phyloP scores from a whole-genome alignment of 53 echinoderm and acorn worm species.

The Astropecten irregularis region DNA sequence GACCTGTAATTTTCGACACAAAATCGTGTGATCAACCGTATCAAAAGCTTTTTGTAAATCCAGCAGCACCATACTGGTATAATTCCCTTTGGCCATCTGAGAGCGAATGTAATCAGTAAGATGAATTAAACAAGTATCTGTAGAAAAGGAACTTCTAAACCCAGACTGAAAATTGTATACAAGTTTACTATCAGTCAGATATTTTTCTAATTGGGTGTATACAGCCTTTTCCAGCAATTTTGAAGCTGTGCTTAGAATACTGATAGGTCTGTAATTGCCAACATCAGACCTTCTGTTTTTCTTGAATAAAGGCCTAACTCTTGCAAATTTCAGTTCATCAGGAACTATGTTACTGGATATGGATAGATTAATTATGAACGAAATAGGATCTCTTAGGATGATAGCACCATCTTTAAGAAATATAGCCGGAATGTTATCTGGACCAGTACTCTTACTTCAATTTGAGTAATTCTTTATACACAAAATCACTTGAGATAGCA shows the following conservation, averaged over 20 bases:
- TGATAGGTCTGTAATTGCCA: conserved; percentile 62
- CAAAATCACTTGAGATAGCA: conserved; percentile 9
- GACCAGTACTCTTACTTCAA: conserved; percentile 42
- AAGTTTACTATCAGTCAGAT: conserved; percentile 33
- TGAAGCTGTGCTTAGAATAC: conserved; percentile 37
- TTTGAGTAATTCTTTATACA: conserved; percentile 25
- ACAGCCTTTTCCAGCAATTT: conserved; percentile 53
- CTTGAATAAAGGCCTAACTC: conserved; percentile 50
- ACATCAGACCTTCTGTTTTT: conserved; percentile 50
- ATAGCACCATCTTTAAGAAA: conserved; percentile 53
- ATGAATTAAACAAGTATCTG: conserved; percentile 54
- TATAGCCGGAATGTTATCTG: conserved; percentile 44
- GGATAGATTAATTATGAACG: conserved; percentile 50
- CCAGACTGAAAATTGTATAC: conserved; percentile 51
- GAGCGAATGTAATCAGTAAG: conserved; percentile 49
- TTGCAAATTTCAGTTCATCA: conserved; percentile 44
- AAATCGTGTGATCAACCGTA: conserved; percentile 52
- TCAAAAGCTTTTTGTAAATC: conserved; percentile 68
- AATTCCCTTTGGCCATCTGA: conserved; percentile 44
- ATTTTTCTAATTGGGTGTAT: conserved; percentile 35
- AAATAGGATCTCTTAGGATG: conserved; percentile 20
- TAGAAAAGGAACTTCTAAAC: conserved; percentile 49
- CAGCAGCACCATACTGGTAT: conserved; percentile 56
- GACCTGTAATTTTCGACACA: conserved; percentile 55
- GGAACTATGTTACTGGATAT: conserved; percentile 45